phyloP scores from a whole-genome alignment of 2,113 vertebrate species.

The Chionis minor region DNA sequence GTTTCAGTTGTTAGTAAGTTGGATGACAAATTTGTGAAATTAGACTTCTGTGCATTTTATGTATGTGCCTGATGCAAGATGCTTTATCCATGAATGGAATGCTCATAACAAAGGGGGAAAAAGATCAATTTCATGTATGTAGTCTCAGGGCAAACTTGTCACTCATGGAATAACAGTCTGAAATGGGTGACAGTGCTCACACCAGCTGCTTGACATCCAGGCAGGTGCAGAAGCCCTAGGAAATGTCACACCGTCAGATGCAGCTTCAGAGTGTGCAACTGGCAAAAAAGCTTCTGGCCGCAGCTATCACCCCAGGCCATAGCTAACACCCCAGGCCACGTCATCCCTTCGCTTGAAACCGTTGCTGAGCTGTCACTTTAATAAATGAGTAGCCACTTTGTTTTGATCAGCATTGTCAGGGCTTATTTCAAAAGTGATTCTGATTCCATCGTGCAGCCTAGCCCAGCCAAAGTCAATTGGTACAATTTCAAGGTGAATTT shows the following conservation, averaged over 20 bases:
- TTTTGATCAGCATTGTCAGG: constrained; percentile 84
- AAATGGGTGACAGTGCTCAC: constrained; percentile 57
- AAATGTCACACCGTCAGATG: constrained; percentile 73
- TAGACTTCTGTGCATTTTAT: neutral
- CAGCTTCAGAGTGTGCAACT: constrained; percentile 53
- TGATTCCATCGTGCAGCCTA: constrained; percentile 70
- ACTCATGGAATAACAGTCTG: constrained; percentile 45
- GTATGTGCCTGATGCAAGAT: neutral
- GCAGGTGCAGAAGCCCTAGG: constrained; percentile 73
- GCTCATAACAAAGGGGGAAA: constrained; percentile 45
- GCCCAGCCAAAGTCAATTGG: constrained; percentile 80
- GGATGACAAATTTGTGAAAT: neutral
- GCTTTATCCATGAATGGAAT: neutral
- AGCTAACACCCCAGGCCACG: constrained; percentile 71
- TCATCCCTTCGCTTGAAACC: constrained; percentile 65
- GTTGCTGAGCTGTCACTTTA: constrained; percentile 77
- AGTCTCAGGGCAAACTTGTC: constrained; percentile 58
- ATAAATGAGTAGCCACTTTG: constrained; percentile 77
- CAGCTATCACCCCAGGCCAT: constrained; percentile 64
- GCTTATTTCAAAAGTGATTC: constrained; percentile 76
- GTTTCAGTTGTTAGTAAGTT: neutral
- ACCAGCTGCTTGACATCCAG: constrained; percentile 71
- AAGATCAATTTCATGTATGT: constrained; percentile 38
- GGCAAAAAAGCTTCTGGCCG: constrained; percentile 59
- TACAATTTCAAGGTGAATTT: constrained; percentile 86